Evolutionary conservation across 2,797 vertebrate species (phyloP).

Genomic region (Ceyx erithaca): DNA sequence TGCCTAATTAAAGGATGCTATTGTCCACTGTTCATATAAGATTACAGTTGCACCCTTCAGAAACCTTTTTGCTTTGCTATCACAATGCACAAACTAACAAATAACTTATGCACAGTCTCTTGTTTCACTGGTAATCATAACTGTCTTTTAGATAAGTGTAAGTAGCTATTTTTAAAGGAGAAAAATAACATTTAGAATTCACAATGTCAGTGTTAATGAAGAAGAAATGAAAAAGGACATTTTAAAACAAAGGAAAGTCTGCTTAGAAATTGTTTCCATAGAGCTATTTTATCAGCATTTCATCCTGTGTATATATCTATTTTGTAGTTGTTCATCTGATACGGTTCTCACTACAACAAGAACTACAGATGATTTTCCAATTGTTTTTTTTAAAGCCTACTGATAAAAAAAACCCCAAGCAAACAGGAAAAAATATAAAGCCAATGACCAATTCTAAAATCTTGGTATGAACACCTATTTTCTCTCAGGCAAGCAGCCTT

Average conservation of each 20-base stretch:
- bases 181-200: not conserved
- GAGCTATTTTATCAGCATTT: not conserved
- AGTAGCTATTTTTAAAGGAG: not conserved
- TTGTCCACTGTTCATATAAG: conserved; percentile 9
- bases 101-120: not conserved
- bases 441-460: not conserved
- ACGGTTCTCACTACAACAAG: not conserved
- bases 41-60: conserved; percentile 8
- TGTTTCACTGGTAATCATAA: not conserved
- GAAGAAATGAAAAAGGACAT: not conserved
- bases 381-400: not conserved
- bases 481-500: not conserved
- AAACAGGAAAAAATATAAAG: not conserved
- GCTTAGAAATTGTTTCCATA: not conserved
- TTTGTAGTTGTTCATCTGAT: not conserved
- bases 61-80: conserved; percentile 3
- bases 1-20: conserved; percentile 18
- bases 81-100: not conserved
- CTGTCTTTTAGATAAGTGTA: not conserved
- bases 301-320: not conserved
- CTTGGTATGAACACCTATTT: not conserved
- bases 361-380: not conserved
- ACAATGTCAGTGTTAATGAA: not conserved
- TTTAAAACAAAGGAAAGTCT: not conserved
- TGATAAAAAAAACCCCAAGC: not conserved